Base-by-base conservation (phyloP, 2,113 vertebrate genomes). In the Desmodus rotundus region DNA sequence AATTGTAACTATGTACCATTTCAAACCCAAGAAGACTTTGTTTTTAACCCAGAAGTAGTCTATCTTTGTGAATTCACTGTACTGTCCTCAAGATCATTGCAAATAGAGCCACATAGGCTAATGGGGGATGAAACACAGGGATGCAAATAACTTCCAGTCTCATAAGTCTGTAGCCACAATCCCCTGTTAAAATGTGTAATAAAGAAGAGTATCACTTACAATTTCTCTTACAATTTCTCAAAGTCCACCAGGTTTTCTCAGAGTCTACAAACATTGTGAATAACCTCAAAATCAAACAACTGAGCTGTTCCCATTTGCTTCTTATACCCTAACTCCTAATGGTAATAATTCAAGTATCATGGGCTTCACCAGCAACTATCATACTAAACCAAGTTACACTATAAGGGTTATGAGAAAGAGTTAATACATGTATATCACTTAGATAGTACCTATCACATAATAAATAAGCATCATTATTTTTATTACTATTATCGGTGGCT, bases 11-110 rank as follows among this genome's bases (percentile, higher is more conserved):
- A 91, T 58, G 61, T 56, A 89, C 43, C 89, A 93, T 87, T 94
- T 96, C 93, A 96, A 98, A 98, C 83, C 97, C 91, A 94, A 58
- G 20, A 93, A 87, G 85, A 91, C 68, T 93, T 96, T 1, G 1
- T 93, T 93, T 97, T 94, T 88, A 97, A 95, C 36, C 54, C 88
- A 97, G 72, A 95, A 77, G 68, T 61, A 58, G 19, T 33, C 31
- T 93, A 95, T 93, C 88, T 97, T 96, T 74, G 61, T 88, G n/a
- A 89, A 93, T 85, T 74, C 24, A n/a, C 24, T 77, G 12, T 45
- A 63, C n/a, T 54, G 9, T 67, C 47, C 67, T 97, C 43, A 95
- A 77, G 68, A 96, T 95, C 58, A 97, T 0, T 31, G 83, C 38
- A 92, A 87, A 87, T 0, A 95, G 19, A 63, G 15, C 36, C 77